These are phyloP conservation scores for Porites lobata DNA, from an alignment of 92 coral and sea anemone species.

Conservation along the genomic window DNA sequence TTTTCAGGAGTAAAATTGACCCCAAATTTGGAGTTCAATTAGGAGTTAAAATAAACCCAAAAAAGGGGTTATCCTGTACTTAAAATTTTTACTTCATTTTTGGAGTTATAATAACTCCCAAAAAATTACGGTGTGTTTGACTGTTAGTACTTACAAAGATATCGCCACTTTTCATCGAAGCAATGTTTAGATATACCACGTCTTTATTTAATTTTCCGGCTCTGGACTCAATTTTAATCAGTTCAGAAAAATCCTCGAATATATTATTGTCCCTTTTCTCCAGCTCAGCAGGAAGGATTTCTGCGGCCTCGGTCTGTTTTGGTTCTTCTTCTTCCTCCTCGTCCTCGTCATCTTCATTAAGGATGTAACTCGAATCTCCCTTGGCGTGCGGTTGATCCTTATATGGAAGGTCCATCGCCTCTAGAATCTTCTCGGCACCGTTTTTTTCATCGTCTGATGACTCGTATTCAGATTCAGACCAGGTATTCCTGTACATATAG, in stretches of 20 bases:
- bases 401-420: slow-evolving; percentile 78
- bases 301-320: background rate
- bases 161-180: slow-evolving; percentile 90
- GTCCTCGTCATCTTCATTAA: slow-evolving; percentile 55
- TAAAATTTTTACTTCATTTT: no score
- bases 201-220: slow-evolving; percentile 84
- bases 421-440: slow-evolving; percentile 66
- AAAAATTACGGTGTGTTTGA: no score
- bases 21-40: no score
- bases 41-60: no score
- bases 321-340: slow-evolving; percentile 9
- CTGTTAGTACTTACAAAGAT: slow-evolving; percentile 83
- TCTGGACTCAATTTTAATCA: slow-evolving; percentile 67
- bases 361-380: slow-evolving; percentile 73
- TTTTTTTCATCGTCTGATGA: slow-evolving; percentile 34
- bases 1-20: no score
- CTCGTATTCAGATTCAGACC: slow-evolving; percentile 69
- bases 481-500: background rate
- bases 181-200: slow-evolving; percentile 84
- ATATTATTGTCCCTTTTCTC: slow-evolving; percentile 48
- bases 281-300: slow-evolving; percentile 11
- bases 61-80: no score
- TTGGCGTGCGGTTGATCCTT: slow-evolving; percentile 78
- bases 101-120: no score
- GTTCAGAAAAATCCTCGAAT: slow-evolving; percentile 72